Evolutionary conservation across 2,888 invertebrate species (phyloP), one percentile per base, ranked within the genome.

Genomic region (Ctena decussata): DNA sequence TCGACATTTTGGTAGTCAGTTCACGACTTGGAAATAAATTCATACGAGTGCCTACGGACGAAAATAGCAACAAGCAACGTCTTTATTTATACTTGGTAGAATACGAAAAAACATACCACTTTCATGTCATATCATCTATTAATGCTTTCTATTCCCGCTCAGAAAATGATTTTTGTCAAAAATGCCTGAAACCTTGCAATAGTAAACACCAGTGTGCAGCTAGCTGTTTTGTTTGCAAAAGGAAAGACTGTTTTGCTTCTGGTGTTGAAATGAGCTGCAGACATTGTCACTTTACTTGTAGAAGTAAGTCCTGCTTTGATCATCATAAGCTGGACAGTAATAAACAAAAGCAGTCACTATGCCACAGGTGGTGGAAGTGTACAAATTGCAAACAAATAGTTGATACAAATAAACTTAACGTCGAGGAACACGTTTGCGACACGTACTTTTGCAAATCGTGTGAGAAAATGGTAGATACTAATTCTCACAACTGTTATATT

Each of bases 351-450:
- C 57, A 32, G 44, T 74, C 82, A 27, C 53, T 39, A 39, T 82
- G 82, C 73, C 73, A 77, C 57, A 69, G 46, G 27, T 83, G 53
- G 44, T 83, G 78, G 71, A 78, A 78, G 44, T 83, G 82, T 60
- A 35, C 39, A n/a, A 57, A 15, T 18, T 83, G 82, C 46, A 77
- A 78, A 69, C 77, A 74, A 65, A 60, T 78, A 12, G 18, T 78
- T 30, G 70, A 82, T 18, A 75, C 35, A 70, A 41, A 46, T 21
- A 46, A 77, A 69, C 53, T 74, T 24, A 39, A 37, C 37, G 69
- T 69, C 18, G 74, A 77, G 18, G 65, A 82, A n/a, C 82, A 82
- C 57, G 27, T 44, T 3, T 82, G 82, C 37, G 77, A 37, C 18
- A 72, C 77, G 37, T 82, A 73, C 73, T 46, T 70, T 46, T 82